Evolutionary conservation across 2,888 invertebrate species (phyloP), one percentile per base, ranked within the genome.

Genomic region (Gastracanthus pulcherrimus): DNA sequence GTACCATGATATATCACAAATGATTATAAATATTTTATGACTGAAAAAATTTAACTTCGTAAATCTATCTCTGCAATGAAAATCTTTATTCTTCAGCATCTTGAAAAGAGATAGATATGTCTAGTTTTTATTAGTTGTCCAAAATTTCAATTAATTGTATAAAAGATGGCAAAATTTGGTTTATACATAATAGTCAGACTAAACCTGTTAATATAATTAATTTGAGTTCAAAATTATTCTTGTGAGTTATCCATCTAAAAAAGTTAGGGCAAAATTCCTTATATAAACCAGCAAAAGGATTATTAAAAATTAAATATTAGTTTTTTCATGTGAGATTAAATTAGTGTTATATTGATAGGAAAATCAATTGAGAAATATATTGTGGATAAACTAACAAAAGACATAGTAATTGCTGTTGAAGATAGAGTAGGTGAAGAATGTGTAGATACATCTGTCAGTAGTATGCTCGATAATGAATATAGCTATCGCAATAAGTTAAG

Each of bases 331-430:
- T 55, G 51, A 60, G 70, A 51, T 81, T 81, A 76, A 72, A 76
- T 72, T 67, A 72, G 26, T 36, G 41, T 81, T 81, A 16, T 76
- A 66, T 76, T 67, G 29, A 51, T 64, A 82, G 82, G 82, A 82
- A 80, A 79, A 58, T 80, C 82, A 67, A 76, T 82, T 72, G 80
- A 82, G 55, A 80, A 76, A 60, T 79, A 80, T 62, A 82, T 82
- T 67, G 62, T 62, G 31, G 72, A 80, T 48, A 80, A 76, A 60
- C 58, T 82, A 9, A 80, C 76, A 34, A 80, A 76, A 82, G 80
- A 80, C 76, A 80, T 82, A 60, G 76, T 82, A 51, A 67, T 76
- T 80, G 82, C 79, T 82, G 82, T 82, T 26, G 62, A 76, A 62
- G 79, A 82, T 72, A 72, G 69, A 79, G 41, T 82, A 72, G 76